A percentile compares a stretch with the other conserved stretches of the same genome.
phyloP scores from a whole-genome alignment of 2,888 invertebrate genomes.

The Drosophila buzzatii region DNA sequence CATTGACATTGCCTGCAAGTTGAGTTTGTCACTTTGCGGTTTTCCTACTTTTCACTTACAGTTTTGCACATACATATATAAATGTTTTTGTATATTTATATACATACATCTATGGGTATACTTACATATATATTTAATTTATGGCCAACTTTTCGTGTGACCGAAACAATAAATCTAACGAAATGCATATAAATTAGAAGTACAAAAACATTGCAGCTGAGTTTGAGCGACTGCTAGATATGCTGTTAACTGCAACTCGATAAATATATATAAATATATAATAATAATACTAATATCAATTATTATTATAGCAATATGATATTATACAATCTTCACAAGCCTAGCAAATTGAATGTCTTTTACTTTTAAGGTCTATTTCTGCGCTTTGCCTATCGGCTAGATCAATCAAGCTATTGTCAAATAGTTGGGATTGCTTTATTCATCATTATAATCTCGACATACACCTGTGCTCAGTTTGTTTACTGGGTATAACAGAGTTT shows the following conservation, averaged over 20 bases:
- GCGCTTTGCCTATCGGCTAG: neutral
- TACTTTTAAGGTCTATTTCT: neutral
- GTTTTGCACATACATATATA: neutral
- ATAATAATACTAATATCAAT: no score
- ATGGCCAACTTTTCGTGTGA: conserved; percentile 67
- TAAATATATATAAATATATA: no score
- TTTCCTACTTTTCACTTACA: conserved; percentile 35
- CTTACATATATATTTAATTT: conserved; percentile 43
- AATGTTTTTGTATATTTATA: neutral
- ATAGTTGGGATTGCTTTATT: neutral
- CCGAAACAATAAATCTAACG: conserved; percentile 62
- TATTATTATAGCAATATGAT: no score
- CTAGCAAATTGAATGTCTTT: neutral
- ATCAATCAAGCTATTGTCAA: neutral
- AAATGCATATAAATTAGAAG: conserved; percentile 52
- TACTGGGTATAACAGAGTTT: conserved; percentile 17
- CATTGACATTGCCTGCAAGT: conserved; percentile 26
- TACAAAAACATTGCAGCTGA: neutral
- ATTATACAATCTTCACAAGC: no score
- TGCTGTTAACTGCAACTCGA: neutral
- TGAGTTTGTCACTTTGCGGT: conserved; percentile 10
- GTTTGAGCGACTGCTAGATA: neutral
- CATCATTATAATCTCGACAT: neutral
- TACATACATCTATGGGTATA: neutral
- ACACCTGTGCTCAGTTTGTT: neutral